Base-by-base conservation (phyloP, 2,797 vertebrate genomes). In the Columba guinea region DNA sequence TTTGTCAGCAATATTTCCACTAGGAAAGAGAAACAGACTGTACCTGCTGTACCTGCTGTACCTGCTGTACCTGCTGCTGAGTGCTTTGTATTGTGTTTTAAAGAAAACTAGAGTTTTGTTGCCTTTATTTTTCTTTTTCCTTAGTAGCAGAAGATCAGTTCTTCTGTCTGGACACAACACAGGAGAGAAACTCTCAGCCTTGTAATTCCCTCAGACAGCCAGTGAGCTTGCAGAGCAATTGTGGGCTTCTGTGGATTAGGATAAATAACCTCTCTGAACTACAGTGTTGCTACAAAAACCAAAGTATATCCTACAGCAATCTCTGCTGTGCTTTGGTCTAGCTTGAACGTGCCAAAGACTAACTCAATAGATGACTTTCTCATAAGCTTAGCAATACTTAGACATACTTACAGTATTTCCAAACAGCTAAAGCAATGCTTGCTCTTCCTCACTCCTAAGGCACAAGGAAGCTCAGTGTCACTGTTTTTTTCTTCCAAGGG, bases 191-290 rank as follows among this genome's bases (percentile, higher is more conserved):
- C 56, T 49, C 71, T 65, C 24, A 93, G 75, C n/a, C 39, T 81
- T 89, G 35, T 94, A 94, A 94, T 95, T 95, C 59, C 53, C 60
- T 71, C 30, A 21, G 89, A 90, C 28, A 75, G 74, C 35, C 91
- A 90, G 62, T 86, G 49, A 90, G 41, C 55, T 89, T 95, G 93
- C 39, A 75, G 87, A 95, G 96, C 87, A 96, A 83, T 95, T 88
- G 91, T 20, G 62, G 87, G 41, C 53, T 95, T 95, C 83, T 84
- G 51, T 94, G 84, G 93, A 96, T 94, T 96, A 84, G 68, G 84
- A 93, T 92, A 93, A 95, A 93, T 70, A 92, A 87, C 59, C 24
- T 93, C 34, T 58, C 64, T 88, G 60, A 94, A 90, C 80, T 35
- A 14, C 24, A 9, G 9, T 70, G 83, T 80, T 92, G 68, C 69